phyloP scores from a whole-genome alignment of 2,113 vertebrate genomes.

The Hucho hucho region DNA sequence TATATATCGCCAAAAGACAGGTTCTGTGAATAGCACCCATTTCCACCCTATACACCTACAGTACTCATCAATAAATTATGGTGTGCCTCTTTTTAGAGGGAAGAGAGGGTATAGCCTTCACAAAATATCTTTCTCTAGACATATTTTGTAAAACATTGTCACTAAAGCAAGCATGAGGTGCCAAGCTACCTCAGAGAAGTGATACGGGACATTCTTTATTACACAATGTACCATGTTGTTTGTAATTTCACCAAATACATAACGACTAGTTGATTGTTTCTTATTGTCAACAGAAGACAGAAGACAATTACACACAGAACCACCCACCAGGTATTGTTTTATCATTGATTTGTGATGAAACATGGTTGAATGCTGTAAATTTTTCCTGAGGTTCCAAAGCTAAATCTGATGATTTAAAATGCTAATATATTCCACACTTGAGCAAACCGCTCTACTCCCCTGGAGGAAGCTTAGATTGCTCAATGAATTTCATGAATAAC shows the following conservation, averaged over 20 bases:
- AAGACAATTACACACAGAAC: neutral
- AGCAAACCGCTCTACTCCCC: neutral
- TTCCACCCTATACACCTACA: no score
- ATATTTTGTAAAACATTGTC: neutral
- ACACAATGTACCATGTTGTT: neutral
- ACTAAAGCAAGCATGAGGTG: neutral
- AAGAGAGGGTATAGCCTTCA: no score
- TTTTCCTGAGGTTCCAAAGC: neutral
- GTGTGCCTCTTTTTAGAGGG: no score
- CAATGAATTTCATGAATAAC: neutral
- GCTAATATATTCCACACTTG: neutral
- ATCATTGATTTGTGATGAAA: slow-evolving; percentile 26
- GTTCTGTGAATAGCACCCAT: no score
- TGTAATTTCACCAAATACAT: neutral
- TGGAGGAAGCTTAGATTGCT: neutral
- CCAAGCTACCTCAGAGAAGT: neutral
- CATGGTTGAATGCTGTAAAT: neutral
- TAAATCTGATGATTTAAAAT: neutral
- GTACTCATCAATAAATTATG: no score
- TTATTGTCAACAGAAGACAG: neutral
- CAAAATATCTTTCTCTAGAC: neutral
- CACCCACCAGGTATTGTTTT: neutral
- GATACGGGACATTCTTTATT: neutral
- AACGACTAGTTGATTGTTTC: neutral
- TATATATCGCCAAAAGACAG: no score